Base-by-base conservation (phyloP, 2,113 vertebrate species). In the Panthera leo region DNA sequence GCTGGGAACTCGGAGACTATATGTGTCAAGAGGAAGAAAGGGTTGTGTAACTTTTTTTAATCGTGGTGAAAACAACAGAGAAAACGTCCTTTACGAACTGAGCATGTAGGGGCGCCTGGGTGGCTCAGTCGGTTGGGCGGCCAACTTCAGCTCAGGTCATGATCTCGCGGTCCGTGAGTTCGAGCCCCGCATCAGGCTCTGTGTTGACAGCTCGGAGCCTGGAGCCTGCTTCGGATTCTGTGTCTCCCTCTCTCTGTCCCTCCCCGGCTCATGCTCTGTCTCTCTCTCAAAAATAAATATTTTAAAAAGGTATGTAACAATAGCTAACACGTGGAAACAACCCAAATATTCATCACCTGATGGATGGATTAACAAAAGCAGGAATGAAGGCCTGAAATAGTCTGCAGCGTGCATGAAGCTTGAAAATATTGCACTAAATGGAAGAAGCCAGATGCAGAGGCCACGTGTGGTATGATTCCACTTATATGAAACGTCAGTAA, bases 161-260 rank as follows among this genome's bases (percentile, higher is more conserved):
- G 55, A 58, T 5, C 7, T 58, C 55, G 21, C 55, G 8, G 19
- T 58, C 8, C 0, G 19, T 19, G 55, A 18, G 58, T 61, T 61
- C 0, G 8, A 61, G 8, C 21, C 58, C 58, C 2, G 0, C 21
- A 0, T 61, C 3, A 8, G 21, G 6, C 58, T 61, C 58, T 58
- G 55, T 21, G 55, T 19, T 21, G 18, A 58, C 19, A 0, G 55
- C 55, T 21, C 58, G 9, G 21, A 61, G 58, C 21, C 58, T 61
- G 58, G 58, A 61, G 21, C 58, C 21, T 25, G 58, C 58, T 21
- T 8, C 6, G 2, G 21, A 61, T 61, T 61, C 58, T 61, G 21
- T 61, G 58, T 61, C 58, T 61, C 58, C 58, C 21, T 61, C 58
- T 61, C 21, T 61, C 21, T 61, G 58, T 18, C 58, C 58, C 58